Base-by-base conservation (phyloP, 1,140 invertebrate species). In the Drosophila bocki region DNA sequence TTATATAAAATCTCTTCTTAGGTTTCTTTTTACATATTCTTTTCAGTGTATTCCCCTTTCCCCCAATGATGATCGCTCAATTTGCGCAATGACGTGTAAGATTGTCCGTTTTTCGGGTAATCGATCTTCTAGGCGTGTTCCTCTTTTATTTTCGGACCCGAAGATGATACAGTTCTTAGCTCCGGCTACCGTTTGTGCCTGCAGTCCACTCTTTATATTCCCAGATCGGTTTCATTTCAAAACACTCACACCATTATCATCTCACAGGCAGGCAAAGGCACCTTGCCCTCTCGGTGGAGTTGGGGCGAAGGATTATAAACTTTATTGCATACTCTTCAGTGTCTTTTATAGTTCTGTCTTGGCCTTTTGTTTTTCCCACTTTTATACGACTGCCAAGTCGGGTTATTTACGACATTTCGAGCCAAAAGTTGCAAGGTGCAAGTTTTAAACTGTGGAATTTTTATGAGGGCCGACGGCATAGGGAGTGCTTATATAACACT, bases 401-500 rank as follows among this genome's bases (percentile, higher is more conserved):
- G 50, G 64, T 88, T 88, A 90, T 88, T 88, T 88, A 88, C 74
- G 85, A 72, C 85, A 88, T 81, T 84, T 90, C 74, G 47, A 64
- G 78, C 70, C 85, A 90, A 88, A 88, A 90, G 85, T 88, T 88
- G 85, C 85, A 88, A 88, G 85, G 85, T 88, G 85, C 85, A 88
- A 88, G 85, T 88, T 88, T 88, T 86, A 68, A 68, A 81, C 67
- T 90, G 75, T 88, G 84, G 85, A 84, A 88, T 90, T 88, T 87
- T 88, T 88, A 88, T 88, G 81, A 78, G 64, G 54, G 32, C 56
- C 45, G 54, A 29, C 48, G 65, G 37, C 44, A 29, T 54, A 17
- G 59, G 70, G 44, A 50, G 50, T 71, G 70, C 82, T 85, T 82
- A 85, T 86, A 86, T 78, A 82, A 85, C 71, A 63, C 57, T 70